phyloP scores from a whole-genome alignment of 2,797 vertebrate genomes.

The Cryptoblepharus egeriae region DNA sequence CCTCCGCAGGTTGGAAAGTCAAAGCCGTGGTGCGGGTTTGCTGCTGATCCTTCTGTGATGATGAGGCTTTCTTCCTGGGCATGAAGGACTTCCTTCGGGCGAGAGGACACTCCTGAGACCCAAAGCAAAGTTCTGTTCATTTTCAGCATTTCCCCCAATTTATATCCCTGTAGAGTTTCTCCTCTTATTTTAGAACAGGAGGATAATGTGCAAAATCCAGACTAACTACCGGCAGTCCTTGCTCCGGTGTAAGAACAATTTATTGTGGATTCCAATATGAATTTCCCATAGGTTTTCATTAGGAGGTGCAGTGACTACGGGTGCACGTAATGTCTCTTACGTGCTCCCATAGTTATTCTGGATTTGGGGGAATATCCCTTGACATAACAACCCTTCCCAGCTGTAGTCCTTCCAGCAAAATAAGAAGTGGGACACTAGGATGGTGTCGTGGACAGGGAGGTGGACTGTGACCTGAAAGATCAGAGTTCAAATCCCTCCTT shows the following conservation, averaged over 20 bases:
- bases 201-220: too few relatives aligned
- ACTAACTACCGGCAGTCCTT: too few relatives aligned
- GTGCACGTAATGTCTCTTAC: too few relatives aligned
- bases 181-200: not conserved
- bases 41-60: slow-evolving; percentile 40
- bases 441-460: too few relatives aligned
- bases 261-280: too few relatives aligned
- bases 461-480: too few relatives aligned
- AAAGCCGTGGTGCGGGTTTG: rapidly evolving
- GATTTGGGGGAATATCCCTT: too few relatives aligned
- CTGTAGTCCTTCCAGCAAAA: not conserved
- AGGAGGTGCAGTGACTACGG: too few relatives aligned
- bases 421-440: not conserved
- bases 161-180: not conserved
- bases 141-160: not conserved
- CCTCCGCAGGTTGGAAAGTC: rapidly evolving
- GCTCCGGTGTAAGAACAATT: too few relatives aligned
- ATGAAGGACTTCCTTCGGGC: slow-evolving; percentile 74
- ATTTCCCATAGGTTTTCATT: too few relatives aligned
- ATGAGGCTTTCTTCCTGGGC: slow-evolving; percentile 55
- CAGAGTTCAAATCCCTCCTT: too few relatives aligned
- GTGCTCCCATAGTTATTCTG: too few relatives aligned
- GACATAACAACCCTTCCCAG: not conserved
- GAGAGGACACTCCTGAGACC: slow-evolving; percentile 73
- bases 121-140: not conserved